Evolutionary conservation across 2,888 invertebrate genomes (phyloP).

Genomic region (Eremobia ochroleuca): DNA sequence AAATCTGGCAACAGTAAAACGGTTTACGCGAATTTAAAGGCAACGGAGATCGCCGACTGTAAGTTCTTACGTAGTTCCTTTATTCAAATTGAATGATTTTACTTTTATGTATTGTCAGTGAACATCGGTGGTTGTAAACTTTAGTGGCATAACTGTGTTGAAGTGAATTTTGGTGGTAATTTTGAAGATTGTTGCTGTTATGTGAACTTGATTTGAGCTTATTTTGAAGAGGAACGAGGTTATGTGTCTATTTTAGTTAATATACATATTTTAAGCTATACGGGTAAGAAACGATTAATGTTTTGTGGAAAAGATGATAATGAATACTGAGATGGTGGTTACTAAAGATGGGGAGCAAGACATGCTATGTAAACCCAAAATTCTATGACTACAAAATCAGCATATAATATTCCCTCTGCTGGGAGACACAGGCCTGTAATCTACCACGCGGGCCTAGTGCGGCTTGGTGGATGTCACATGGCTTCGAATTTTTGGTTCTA

Average conservation of each 20-base stretch:
- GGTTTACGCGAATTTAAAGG: constrained; percentile 68
- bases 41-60: constrained; percentile 60
- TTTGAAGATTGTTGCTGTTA: constrained; percentile 18
- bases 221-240: not conserved
- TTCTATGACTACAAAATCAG: not conserved
- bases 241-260: not conserved
- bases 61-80: constrained; percentile 59
- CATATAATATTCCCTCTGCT: not conserved
- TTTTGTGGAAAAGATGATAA: not conserved
- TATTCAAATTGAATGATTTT: constrained; percentile 70
- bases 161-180: constrained; percentile 29
- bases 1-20: constrained; percentile 71
- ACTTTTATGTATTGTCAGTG: constrained; percentile 58
- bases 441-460: not conserved
- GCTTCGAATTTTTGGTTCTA: not conserved
- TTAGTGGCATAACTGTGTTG: constrained; percentile 37
- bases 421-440: not conserved
- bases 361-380: not conserved
- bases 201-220: not conserved
- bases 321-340: not conserved
- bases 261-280: not conserved
- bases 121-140: constrained; percentile 42
- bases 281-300: not conserved
- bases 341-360: not conserved
- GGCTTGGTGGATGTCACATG: not conserved